Evolutionary conservation across 2,797 vertebrate species (phyloP), one percentile per base, ranked within the genome.

Genomic region (Pyrocephalus nanus): DNA sequence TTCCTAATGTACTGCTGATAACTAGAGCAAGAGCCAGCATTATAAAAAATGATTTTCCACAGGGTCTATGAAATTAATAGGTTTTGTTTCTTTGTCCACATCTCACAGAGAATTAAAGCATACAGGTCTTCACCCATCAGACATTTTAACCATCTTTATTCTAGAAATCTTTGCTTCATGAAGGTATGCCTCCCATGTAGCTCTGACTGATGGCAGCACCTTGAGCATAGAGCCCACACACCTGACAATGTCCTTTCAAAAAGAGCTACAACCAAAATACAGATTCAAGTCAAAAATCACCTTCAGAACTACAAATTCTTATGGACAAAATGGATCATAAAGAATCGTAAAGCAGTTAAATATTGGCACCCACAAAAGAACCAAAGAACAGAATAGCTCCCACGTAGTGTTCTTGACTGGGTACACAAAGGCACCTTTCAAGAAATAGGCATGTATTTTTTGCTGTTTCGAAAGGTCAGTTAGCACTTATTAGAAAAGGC

Each of bases 401-500:
- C 21, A 69, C 0, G 0, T 30, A 88, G 53, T 57, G 30, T 57
- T 94, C 78, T 86, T 7, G 0, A 91, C 51, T 53, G 75, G 70
- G 30, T 65, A 89, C 38, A 78, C 9, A 77, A 94, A 95, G 43
- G 75, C 83, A 96, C 76, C 95, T 92, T 79, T 95, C 82, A 92
- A 93, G 94, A 89, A 62, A 69, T 50, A 94, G 8, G 61, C 27
- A 57, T 45, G 34, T 77, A 85, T 70, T 73, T 88, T 96, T 76
- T 81, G 20, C 75, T 84, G 34, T 84, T 97, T 86, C 69, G 45
- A 95, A 93, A 64, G 87, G 80, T 78, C 88, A 93, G 95, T 93
- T 66, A 94, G 79, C 66, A 62, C 75, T 87, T 93, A 80, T 74
- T 81, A 90, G 88, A 94, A 93, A 96, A 83, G 47, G 81, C 79